Base-by-base conservation (phyloP, 2,888 invertebrate genomes). In the Spisula subtruncata region DNA sequence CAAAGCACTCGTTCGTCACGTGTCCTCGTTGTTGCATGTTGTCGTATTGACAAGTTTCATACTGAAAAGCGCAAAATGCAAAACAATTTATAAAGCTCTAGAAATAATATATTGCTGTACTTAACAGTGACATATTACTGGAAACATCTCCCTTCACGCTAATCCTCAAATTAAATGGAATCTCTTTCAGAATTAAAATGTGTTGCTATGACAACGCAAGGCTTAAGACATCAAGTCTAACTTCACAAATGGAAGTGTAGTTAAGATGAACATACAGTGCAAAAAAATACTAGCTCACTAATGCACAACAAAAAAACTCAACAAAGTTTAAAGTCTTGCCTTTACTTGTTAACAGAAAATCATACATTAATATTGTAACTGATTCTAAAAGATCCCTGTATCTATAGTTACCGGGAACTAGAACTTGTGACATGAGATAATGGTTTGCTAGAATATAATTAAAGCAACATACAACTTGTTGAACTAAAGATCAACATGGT, bases 161-260 rank as follows among this genome's bases (percentile, higher is more conserved):
- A 75, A 75, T 75, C 75, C 75, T 75, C 1, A 75, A 75, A 75
- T 75, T 75, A 75, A 75, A 75, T 75, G 75, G 75, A 75, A 75
- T 75, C 75, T 75, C 75, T 75, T 75, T 75, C 75, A 75, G 75
- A 75, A 75, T 75, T 75, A 75, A 75, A 75, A 75, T 75, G 75
- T 32, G 75, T 75, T 35, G 12, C 75, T 75, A 75, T 75, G 75
- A 75, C 75, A 75, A 75, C 75, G 18, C 5, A 32, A 32, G 75
- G 75, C 75, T 75, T 75, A 75, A 32, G 75, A 75, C 75, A 75
- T 75, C 75, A 75, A 75, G 75, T 75, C 75, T 75, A 75, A 75
- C 75, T 35, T 32, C 2, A 75, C 75, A 75, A 75, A 75, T 75
- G 75, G 75, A 75, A 75, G 18, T 75, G 75, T 35, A 25, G 35